Base-by-base conservation (phyloP, 2,113 vertebrate species). In the Mus pahari region DNA sequence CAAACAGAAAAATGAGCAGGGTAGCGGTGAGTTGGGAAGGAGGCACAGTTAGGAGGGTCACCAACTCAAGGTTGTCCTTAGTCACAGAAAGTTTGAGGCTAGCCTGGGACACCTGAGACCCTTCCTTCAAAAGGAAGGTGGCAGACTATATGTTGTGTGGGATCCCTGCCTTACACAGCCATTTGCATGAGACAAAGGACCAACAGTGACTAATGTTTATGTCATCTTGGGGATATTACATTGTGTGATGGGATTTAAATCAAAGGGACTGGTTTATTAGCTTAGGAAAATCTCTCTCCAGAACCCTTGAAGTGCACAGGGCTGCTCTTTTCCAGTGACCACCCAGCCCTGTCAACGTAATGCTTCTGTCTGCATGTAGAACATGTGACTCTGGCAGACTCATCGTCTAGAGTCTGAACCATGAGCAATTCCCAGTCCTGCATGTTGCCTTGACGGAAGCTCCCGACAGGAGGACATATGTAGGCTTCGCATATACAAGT, bases 401-500 rank as follows among this genome's bases (percentile, higher is more conserved):
- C 55, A 1, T 92, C 82, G 22, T 78, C 81, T 7, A 28, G 50
- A 83, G 70, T 68, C 87, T 68, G 92, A 75, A 39, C 93, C 88
- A 14, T 50, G 33, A 91, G 90, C 86, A 22, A 22, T 78, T 71
- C 73, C 82, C 36, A 36, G 86, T 66, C 86, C 89, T 78, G 73
- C 50, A 4, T 3, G 45, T 39, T 88, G 82, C 86, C 77, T 95
- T 53, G 90, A 71, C 14, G 79, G 87, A 33, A 60, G 81, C 53
- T 36, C 45, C 92, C 0, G 11, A 82, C 70, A 81, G 91, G 92
- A 60, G 58, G 87, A 87, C 97, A 95, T 95, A 93, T 75, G 96
- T 93, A 89, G 86, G 31, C 90, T 96, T 91, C 92, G 95, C 94
- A 95, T 94, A 93, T 11, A 90, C 0, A 92, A 84, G 90, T 39